These are phyloP conservation scores for Myoxocephalus aenaeus DNA, from an alignment of 2,797 vertebrate genomes.

Conservation along the genomic window DNA sequence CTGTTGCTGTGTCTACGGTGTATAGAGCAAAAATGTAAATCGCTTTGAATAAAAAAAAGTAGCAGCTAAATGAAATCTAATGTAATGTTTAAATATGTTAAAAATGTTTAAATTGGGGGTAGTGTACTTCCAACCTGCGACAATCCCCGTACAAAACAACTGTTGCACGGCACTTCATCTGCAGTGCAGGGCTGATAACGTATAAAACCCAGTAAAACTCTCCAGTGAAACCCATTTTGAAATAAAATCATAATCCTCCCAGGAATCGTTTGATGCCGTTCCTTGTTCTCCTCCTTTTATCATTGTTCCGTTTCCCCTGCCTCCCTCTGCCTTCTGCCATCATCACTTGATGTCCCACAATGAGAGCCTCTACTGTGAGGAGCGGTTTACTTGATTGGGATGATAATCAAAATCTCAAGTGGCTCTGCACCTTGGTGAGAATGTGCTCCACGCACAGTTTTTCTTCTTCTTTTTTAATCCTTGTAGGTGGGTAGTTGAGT, in stretches of 20 bases:
- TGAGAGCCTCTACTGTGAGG: constrained; percentile 39
- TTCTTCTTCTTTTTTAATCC: constrained; percentile 8
- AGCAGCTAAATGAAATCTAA: too few relatives aligned
- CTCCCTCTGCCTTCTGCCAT: constrained; percentile 3
- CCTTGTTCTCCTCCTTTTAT: constrained; percentile 2
- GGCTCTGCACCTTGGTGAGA: constrained; percentile 41
- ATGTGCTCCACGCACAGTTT: constrained; percentile 24
- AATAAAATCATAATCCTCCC: background rate
- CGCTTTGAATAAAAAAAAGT: too few relatives aligned
- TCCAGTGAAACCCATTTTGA: background rate
- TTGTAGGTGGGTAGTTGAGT: constrained; percentile 8
- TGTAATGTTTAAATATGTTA: constrained; percentile 27
- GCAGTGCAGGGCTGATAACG: constrained; percentile 3
- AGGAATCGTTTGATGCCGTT: background rate
- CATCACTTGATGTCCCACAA: constrained; percentile 34
- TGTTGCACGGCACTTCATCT: background rate
- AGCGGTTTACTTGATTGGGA: constrained; percentile 65
- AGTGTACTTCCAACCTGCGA: constrained; percentile 16
- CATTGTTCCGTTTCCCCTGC: background rate
- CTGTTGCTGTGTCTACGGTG: too few relatives aligned
- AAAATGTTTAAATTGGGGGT: constrained; percentile 33
- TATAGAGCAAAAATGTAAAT: too few relatives aligned
- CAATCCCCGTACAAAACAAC: background rate
- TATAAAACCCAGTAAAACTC: constrained; percentile 20
- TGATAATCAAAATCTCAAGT: constrained; percentile 61